Evolutionary conservation across 2,113 vertebrate genomes (phyloP).

Genomic region (Amphiprion percula): DNA sequence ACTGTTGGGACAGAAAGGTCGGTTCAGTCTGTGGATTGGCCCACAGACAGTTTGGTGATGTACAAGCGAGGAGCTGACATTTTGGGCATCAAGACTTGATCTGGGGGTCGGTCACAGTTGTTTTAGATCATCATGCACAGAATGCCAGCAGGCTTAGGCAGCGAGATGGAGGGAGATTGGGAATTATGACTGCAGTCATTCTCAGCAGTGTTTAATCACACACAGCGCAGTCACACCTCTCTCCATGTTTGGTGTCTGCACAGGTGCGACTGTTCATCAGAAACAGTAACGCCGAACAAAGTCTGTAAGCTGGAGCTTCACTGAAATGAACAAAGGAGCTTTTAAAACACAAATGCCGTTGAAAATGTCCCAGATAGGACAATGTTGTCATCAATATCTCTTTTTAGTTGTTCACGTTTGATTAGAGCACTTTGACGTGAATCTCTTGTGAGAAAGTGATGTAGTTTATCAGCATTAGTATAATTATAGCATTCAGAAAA

Average conservation of each 20-base stretch:
- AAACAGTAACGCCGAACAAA: background rate
- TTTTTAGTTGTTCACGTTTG: background rate
- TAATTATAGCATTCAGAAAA: too few relatives aligned
- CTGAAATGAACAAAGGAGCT: background rate
- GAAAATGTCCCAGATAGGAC: too few relatives aligned
- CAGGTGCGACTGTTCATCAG: conserved; percentile 34
- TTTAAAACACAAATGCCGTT: background rate
- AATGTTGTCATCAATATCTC: background rate
- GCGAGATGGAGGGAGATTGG: conserved; percentile 70
- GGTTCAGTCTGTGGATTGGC: background rate
- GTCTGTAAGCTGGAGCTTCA: background rate
- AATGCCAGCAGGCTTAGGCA: conserved; percentile 80
- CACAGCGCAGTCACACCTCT: conserved; percentile 29
- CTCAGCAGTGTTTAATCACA: conserved; percentile 46
- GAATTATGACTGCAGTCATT: conserved; percentile 71
- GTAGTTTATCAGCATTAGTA: background rate
- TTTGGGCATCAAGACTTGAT: conserved; percentile 75
- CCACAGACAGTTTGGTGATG: conserved; percentile 43
- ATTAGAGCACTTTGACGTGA: background rate
- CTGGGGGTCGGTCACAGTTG: conserved; percentile 81
- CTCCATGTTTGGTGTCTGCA: conserved; percentile 15
- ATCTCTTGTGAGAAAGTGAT: background rate
- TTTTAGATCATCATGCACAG: conserved; percentile 83
- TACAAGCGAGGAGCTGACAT: conserved; percentile 53
- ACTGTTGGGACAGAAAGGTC: background rate